These are phyloP conservation scores for Montipora capricornis DNA, from an alignment of 64 coral and sea anemone genomes.

Conservation along the genomic window DNA sequence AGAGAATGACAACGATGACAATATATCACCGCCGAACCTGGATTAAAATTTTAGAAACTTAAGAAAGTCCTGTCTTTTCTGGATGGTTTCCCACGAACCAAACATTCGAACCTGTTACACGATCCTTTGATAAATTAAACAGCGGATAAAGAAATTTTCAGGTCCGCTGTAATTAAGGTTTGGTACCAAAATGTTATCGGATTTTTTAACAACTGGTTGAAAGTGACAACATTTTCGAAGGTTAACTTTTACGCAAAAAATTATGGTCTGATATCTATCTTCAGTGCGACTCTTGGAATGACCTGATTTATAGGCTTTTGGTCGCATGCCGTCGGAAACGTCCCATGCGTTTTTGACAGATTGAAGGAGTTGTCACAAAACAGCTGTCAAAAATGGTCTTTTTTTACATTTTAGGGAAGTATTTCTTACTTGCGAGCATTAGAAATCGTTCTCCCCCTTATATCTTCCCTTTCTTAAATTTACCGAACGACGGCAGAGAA, in stretches of 20 bases:
- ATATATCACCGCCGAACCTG: not conserved
- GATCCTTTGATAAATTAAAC: not conserved
- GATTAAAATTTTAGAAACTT: not conserved
- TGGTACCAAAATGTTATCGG: not conserved
- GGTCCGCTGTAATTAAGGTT: no score
- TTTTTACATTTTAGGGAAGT: not conserved
- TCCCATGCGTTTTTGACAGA: not conserved
- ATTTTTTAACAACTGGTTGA: not conserved
- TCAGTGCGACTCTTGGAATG: not conserved
- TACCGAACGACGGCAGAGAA: not conserved
- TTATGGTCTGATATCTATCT: not conserved
- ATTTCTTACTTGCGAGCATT: constrained; percentile 5
- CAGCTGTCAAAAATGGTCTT: not conserved
- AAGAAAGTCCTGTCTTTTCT: no score
- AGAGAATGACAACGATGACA: not conserved
- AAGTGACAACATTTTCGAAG: not conserved
- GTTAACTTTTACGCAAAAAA: no score
- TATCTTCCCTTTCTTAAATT: not conserved
- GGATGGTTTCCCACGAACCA: not conserved
- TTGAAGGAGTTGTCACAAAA: constrained; percentile 20
- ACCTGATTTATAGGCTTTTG: not conserved
- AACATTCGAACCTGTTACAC: not conserved
- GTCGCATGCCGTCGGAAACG: not conserved
- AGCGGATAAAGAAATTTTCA: not conserved
- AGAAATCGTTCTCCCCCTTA: not conserved